Evolutionary conservation across 1,140 invertebrate genomes (phyloP).

Genomic region (Lethrus apterus): DNA sequence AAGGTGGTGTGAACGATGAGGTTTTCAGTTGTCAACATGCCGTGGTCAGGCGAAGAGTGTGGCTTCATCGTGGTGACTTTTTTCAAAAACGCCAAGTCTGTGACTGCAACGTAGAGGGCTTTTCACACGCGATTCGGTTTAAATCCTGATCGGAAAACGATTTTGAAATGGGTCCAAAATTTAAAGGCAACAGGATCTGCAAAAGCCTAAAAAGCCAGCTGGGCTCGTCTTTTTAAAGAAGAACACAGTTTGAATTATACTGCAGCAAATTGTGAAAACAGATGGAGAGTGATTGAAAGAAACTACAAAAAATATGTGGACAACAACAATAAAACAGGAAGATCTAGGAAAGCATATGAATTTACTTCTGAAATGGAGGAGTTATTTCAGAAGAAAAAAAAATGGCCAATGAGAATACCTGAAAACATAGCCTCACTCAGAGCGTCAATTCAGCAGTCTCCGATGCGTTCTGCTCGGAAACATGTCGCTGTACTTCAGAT

Average conservation of each 20-base stretch:
- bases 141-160: too few relatives aligned
- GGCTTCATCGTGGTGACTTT: too few relatives aligned
- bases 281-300: constrained; percentile 20
- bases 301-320: constrained; percentile 22
- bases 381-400: constrained; percentile 12
- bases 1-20: too few relatives aligned
- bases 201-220: too few relatives aligned
- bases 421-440: constrained; percentile 16
- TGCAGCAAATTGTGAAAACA: constrained; percentile 17
- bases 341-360: constrained; percentile 21
- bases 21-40: too few relatives aligned
- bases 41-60: too few relatives aligned
- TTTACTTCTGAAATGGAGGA: constrained; percentile 16
- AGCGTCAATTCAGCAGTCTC: constrained; percentile 14
- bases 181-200: too few relatives aligned
- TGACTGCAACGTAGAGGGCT: too few relatives aligned
- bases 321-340: constrained; percentile 19
- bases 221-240: not conserved
- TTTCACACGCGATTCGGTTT: too few relatives aligned
- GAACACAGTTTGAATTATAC: too few relatives aligned
- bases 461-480: constrained; percentile 16
- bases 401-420: constrained; percentile 9
- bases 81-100: too few relatives aligned
- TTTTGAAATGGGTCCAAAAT: too few relatives aligned
- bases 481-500: constrained; percentile 9